Conservation (phyloP, 2,113 vertebrate species). For the Amblyornis subalaris region DNA sequence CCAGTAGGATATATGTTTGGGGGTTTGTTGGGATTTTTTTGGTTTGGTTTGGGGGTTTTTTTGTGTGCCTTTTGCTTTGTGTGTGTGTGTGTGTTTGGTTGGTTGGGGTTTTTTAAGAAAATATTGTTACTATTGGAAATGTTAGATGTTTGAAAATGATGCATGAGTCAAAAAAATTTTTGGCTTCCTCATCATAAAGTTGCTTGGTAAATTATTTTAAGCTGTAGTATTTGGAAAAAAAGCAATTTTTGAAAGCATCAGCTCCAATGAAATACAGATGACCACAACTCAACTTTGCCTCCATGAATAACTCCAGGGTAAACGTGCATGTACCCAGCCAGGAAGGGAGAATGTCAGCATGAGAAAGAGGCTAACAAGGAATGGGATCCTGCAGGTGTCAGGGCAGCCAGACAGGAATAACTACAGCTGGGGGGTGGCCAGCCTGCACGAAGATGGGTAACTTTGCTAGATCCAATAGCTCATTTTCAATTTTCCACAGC, state of each 20-base stretch:
- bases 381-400: background rate
- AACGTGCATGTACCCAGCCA: rapidly evolving
- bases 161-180: background rate
- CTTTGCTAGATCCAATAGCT: background rate
- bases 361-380: background rate
- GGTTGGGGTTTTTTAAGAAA: rapidly evolving
- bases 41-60: background rate
- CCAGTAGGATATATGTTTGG: background rate
- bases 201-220: background rate
- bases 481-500: background rate
- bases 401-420: background rate
- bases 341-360: rapidly evolving
- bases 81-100: background rate
- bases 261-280: background rate
- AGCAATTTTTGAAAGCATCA: background rate
- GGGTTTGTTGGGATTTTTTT: background rate
- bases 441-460: rapidly evolving
- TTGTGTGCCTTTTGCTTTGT: background rate
- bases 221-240: background rate
- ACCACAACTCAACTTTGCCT: background rate
- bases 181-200: background rate
- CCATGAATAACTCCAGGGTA: background rate
- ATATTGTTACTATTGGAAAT: background rate
- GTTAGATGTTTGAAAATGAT: background rate
- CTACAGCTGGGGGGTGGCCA: rapidly evolving